Conservation (phyloP, 2,113 vertebrate genomes). For the Osmerus mordax region DNA sequence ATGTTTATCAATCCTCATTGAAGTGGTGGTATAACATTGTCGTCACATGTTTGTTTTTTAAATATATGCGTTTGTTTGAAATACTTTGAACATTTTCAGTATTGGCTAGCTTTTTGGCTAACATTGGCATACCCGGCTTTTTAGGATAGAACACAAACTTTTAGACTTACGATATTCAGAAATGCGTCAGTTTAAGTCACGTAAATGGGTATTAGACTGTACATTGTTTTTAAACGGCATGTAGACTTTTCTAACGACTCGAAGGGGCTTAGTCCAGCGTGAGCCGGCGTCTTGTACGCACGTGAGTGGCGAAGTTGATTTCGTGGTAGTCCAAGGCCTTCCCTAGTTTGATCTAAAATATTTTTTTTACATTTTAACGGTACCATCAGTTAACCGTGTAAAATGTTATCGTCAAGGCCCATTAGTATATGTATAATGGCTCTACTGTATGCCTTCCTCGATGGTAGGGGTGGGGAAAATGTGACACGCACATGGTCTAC, state of each 20-base stretch:
- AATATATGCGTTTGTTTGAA: no score
- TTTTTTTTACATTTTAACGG: neutral
- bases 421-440: neutral
- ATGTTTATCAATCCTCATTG: neutral
- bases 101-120: no score
- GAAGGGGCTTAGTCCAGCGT: neutral
- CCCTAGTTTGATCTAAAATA: neutral
- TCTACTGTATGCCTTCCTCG: neutral
- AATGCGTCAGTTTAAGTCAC: neutral
- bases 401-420: no score
- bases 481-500: conserved; percentile 26
- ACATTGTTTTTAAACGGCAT: neutral
- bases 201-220: neutral
- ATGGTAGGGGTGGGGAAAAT: neutral
- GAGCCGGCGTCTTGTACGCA: neutral
- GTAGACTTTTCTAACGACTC: neutral
- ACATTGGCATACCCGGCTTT: no score
- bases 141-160: no score
- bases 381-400: neutral
- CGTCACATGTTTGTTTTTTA: no score
- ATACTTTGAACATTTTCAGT: no score
- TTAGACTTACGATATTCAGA: neutral
- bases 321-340: neutral
- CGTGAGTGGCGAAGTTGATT: neutral
- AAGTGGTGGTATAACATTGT: neutral